phyloP scores from a whole-genome alignment of 2,797 vertebrate species.

The Babyrousa celebensis region DNA sequence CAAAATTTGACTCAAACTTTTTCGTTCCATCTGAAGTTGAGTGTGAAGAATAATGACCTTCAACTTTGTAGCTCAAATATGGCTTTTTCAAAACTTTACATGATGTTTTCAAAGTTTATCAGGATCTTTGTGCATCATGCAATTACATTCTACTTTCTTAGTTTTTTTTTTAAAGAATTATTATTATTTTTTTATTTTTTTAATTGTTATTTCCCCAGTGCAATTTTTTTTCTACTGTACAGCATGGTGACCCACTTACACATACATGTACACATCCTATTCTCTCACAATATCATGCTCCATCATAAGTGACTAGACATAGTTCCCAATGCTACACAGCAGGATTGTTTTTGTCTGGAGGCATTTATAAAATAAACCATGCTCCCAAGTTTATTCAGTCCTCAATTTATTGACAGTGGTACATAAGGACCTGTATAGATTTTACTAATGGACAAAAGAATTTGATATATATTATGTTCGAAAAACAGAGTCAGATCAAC shows the following conservation, averaged over 20 bases:
- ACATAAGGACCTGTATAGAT: neutral
- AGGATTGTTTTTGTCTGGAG: neutral
- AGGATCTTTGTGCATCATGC: neutral
- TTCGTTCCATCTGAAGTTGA: neutral
- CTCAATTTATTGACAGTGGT: neutral
- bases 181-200: too few relatives aligned
- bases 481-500: constrained; percentile 37
- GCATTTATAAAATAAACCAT: constrained; percentile 25
- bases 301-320: too few relatives aligned
- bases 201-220: too few relatives aligned
- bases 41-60: neutral
- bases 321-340: too few relatives aligned
- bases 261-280: too few relatives aligned
- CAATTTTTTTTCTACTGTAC: too few relatives aligned
- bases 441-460: constrained; percentile 54
- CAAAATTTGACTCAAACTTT: neutral
- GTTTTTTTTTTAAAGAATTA: neutral
- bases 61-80: constrained; percentile 33
- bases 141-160: neutral
- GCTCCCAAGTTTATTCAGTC: neutral
- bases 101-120: neutral
- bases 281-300: too few relatives aligned
- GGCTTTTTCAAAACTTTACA: neutral
- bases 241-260: too few relatives aligned
- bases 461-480: neutral